These are phyloP conservation scores for Chydorus sphaericus DNA, from an alignment of 2,888 invertebrate genomes.

Conservation along the genomic window DNA sequence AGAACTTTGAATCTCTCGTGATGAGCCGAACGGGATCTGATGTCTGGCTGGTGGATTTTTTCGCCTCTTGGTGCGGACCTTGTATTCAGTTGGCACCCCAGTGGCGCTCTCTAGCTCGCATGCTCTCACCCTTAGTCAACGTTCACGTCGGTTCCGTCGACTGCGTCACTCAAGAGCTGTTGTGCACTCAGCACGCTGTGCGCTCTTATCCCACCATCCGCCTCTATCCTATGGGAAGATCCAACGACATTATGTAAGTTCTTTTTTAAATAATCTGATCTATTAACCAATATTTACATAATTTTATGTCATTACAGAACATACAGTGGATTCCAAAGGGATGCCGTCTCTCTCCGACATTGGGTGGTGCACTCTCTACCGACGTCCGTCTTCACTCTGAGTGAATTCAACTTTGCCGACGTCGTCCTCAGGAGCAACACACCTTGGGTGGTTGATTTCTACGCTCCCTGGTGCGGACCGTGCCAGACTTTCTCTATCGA, in stretches of 20 bases:
- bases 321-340: constrained; percentile 44
- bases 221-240: constrained; percentile 43
- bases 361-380: constrained; percentile 50
- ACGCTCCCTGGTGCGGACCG: constrained; percentile 48
- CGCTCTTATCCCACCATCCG: constrained; percentile 50
- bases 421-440: constrained; percentile 35
- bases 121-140: constrained; percentile 18
- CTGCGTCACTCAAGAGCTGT: constrained; percentile 40
- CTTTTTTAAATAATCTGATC: constrained; percentile 20
- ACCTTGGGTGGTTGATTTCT: constrained; percentile 49
- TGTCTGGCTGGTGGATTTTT: constrained; percentile 55
- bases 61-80: constrained; percentile 58
- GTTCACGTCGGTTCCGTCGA: constrained; percentile 44
- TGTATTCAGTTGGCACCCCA: constrained; percentile 52
- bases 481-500: constrained; percentile 51
- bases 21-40: constrained; percentile 36
- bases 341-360: constrained; percentile 41
- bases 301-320: constrained; percentile 28
- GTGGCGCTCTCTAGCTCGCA: constrained; percentile 45
- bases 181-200: constrained; percentile 45
- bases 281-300: constrained; percentile 13
- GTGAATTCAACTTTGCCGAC: constrained; percentile 30
- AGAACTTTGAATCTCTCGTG: constrained; percentile 38
- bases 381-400: constrained; percentile 36
- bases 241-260: constrained; percentile 25